phyloP scores from a whole-genome alignment of 1,140 invertebrate species.

The Glomeris maerens region DNA sequence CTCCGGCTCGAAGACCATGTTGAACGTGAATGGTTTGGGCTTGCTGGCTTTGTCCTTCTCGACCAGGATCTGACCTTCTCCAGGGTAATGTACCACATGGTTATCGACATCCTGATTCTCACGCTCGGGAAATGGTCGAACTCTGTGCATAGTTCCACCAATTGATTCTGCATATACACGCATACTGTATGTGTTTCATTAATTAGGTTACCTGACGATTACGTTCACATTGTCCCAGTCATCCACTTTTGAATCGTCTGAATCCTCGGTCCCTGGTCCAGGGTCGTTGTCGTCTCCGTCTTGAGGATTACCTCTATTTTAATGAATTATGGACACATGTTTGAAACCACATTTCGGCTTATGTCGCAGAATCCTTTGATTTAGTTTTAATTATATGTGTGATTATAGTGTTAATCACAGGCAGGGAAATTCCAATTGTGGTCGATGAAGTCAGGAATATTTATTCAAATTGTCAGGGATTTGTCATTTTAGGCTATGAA shows the following conservation, averaged over 20 bases:
- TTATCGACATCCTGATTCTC: slow-evolving; percentile 29
- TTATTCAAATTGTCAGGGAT: too few species aligned
- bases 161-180: neutral
- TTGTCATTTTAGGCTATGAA: too few species aligned
- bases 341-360: too few species aligned
- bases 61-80: slow-evolving; percentile 33
- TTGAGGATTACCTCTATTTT: too few species aligned
- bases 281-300: too few species aligned
- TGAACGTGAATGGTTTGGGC: slow-evolving; percentile 30
- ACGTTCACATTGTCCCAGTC: slow-evolving; percentile 31
- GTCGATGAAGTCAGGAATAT: too few species aligned
- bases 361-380: too few species aligned
- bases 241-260: slow-evolving; percentile 6
- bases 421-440: too few species aligned
- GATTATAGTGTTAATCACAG: too few species aligned
- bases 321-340: too few species aligned
- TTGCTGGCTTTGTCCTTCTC: slow-evolving; percentile 71
- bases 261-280: too few species aligned
- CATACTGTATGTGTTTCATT: neutral
- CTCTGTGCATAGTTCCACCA: slow-evolving; percentile 12
- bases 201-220: slow-evolving; percentile 27
- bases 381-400: too few species aligned
- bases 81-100: slow-evolving; percentile 27
- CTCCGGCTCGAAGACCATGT: slow-evolving; percentile 65
- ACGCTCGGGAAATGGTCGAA: slow-evolving; percentile 28